A percentile compares a stretch with the other conserved stretches of the same genome.
phyloP scores from a whole-genome alignment of 2,888 invertebrate species.

The Amblyjoppa proteus region DNA sequence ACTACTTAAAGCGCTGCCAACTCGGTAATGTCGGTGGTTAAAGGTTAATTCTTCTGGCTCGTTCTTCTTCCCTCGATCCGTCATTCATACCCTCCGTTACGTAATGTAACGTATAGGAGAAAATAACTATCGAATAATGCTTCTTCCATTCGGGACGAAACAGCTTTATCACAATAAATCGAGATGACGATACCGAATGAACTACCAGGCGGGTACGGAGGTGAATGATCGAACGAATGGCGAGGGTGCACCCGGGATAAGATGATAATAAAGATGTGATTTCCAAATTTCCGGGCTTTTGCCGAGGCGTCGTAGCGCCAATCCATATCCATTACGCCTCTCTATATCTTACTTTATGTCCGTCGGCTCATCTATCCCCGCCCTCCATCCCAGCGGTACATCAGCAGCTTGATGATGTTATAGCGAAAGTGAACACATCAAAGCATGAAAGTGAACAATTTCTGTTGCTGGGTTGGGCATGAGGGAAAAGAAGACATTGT shows the following conservation, averaged over 20 bases:
- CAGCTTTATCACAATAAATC: constrained; percentile 54
- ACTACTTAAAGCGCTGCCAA: constrained; percentile 8
- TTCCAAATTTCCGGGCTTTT: constrained; percentile 53
- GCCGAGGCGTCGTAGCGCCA: constrained; percentile 13
- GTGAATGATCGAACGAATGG: constrained; percentile 13
- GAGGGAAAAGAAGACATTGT: background rate
- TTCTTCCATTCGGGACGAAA: constrained; percentile 4
- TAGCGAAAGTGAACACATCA: constrained; percentile 45
- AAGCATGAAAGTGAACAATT: constrained; percentile 24
- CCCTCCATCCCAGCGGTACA: background rate
- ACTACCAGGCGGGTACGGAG: constrained; percentile 16
- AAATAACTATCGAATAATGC: constrained; percentile 14
- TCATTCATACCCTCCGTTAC: background rate
- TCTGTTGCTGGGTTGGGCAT: constrained; percentile 13
- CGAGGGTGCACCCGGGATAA: constrained; percentile 21
- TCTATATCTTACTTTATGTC: constrained; percentile 2
- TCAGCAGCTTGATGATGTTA: constrained; percentile 20
- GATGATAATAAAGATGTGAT: constrained; percentile 49
- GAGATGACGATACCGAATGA: constrained; percentile 29
- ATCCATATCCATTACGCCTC: background rate
- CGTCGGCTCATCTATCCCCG: constrained; percentile 18
- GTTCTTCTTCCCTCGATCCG: constrained; percentile 4
- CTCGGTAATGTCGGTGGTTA: background rate
- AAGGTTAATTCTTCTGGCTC: constrained; percentile 11
- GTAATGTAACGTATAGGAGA: constrained; percentile 11